Conservation (phyloP, 1,140 invertebrate genomes). For the Drosophila kurseongensis region DNA sequence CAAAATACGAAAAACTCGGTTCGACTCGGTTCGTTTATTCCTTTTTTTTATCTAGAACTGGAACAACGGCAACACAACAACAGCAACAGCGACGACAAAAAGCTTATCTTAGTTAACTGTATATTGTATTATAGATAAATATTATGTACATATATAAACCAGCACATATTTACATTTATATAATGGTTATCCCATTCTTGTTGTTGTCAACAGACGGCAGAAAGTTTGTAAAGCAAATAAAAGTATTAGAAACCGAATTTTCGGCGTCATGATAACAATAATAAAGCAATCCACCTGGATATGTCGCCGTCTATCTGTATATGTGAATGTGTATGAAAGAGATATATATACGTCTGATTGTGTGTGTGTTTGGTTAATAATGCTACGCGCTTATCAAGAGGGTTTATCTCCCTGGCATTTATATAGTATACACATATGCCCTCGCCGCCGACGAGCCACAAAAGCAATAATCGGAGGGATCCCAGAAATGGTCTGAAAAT, state of each 20-base stretch:
- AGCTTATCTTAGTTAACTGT: slow-evolving; percentile 66
- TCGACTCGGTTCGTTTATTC: background rate
- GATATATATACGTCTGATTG: slow-evolving; percentile 10
- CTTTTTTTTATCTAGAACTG: slow-evolving; percentile 30
- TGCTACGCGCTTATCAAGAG: slow-evolving; percentile 53
- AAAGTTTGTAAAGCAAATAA: slow-evolving; percentile 35
- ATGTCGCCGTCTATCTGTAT: slow-evolving; percentile 8
- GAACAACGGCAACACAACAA: slow-evolving; percentile 21
- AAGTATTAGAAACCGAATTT: slow-evolving; percentile 41
- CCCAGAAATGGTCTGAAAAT: slow-evolving; percentile 7
- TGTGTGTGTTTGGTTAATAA: slow-evolving; percentile 48
- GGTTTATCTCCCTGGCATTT: slow-evolving; percentile 55
- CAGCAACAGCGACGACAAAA: slow-evolving; percentile 10
- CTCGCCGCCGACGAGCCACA: slow-evolving; percentile 13
- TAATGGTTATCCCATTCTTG: slow-evolving; percentile 4
- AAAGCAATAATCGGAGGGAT: slow-evolving; percentile 39
- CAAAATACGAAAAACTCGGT: background rate
- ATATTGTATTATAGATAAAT: slow-evolving; percentile 54
- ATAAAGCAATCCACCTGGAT: slow-evolving; percentile 42
- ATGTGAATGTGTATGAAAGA: background rate
- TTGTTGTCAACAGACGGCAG: slow-evolving; percentile 2
- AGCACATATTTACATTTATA: slow-evolving; percentile 25
- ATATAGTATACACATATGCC: slow-evolving; percentile 12
- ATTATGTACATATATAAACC: slow-evolving; percentile 54
- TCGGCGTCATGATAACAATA: slow-evolving; percentile 33